Evolutionary conservation across 2,113 vertebrate genomes (phyloP), one percentile per base, ranked within the genome.

Genomic region (Trogon surrucura): DNA sequence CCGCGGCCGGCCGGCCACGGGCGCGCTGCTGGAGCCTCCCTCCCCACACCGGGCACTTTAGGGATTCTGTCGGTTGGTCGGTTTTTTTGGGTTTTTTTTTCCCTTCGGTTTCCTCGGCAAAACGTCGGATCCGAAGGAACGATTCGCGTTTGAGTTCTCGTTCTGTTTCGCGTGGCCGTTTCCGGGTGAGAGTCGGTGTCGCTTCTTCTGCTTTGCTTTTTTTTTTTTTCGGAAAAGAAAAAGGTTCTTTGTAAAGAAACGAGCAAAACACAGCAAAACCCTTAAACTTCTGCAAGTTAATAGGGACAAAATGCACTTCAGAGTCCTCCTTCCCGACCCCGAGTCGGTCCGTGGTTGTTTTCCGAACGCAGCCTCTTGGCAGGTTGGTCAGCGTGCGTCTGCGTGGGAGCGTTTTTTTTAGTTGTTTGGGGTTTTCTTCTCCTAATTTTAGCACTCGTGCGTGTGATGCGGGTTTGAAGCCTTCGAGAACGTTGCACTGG

Each of bases 1-100:
- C 95, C 65, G 67, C 91, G 88, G 93, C 45, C 87, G 47, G 89
- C 27, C 20, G 36, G 72, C 93, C 20, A 4, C 7, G 73, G 93
- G 26, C 78, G 91, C 78, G 41, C 90, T 85, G 80, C 97, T 94
- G 94, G 96, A 96, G 91, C 95, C 95, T 93, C 95, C 78, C 80
- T 88, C 91, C 96, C 96, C 90, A 85, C 79, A 94, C 97, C 98
- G 96, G 97, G 98, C 98, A 98, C 98, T 98, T 98, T 98, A 98
- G 96, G 95, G 96, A 95, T 96, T 96, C 92, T 92, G 77, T 96
- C 96, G 93, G 29, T 94, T 93, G 85, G 72, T 96, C 41, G 48
- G 69, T 45, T 29, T 19, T 44, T 19, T 19, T 13, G 10, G 41
- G 10, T 74, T 71, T 77, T 65, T 88, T 67, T 64, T 88, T 88